phyloP scores from a whole-genome alignment of 2,113 vertebrate genomes.

The Neolamprologus sp. region DNA sequence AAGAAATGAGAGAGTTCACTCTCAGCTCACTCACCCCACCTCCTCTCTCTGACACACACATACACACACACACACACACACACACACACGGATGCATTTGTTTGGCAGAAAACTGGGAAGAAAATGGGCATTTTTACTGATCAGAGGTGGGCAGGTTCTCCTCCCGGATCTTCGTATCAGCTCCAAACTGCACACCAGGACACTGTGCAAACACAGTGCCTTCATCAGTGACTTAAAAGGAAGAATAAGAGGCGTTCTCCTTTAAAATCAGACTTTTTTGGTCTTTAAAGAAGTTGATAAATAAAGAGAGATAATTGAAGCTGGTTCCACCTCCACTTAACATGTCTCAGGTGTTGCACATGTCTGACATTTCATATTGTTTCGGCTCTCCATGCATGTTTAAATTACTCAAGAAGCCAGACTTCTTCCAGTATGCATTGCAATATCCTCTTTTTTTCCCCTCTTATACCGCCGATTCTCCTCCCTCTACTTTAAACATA shows the following conservation, averaged over 20 bases:
- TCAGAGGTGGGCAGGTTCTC: constrained; percentile 16
- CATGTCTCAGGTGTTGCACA: not conserved
- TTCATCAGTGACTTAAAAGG: not conserved
- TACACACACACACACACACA: not conserved
- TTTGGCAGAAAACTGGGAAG: not conserved
- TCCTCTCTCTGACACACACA: not conserved
- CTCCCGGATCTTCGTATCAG: not conserved
- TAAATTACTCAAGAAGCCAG: not conserved
- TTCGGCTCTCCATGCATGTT: not conserved
- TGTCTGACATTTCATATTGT: not conserved
- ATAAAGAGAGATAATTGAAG: not conserved
- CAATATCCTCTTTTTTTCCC: not conserved
- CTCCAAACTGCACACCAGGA: not conserved
- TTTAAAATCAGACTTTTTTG: not conserved
- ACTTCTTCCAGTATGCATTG: not conserved
- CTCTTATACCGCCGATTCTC: not conserved
- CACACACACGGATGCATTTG: not conserved
- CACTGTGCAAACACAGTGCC: not conserved
- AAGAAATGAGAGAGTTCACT: constrained; percentile 27
- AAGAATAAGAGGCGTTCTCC: not conserved
- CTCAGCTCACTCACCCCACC: not conserved
- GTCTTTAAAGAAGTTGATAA: not conserved
- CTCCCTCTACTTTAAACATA: constrained; percentile 9
- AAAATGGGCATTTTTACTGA: constrained; percentile 21
- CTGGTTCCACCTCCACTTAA: not conserved